Evolutionary conservation across 2,113 vertebrate species (phyloP).

Genomic region (Drymodes brunneopygia): DNA sequence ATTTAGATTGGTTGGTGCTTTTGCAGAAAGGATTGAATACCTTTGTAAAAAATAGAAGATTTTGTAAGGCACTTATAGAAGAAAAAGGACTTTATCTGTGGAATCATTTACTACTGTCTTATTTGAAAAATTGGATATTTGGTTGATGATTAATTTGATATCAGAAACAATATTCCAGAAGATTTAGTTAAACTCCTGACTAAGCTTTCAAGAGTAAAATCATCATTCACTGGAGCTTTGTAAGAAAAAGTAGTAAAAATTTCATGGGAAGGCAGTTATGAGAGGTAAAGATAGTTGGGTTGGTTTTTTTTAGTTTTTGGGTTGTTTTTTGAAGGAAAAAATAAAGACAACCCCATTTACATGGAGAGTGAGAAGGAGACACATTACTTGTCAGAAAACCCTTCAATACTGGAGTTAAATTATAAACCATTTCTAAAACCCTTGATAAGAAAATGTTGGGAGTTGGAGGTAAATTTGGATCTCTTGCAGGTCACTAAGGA

Average conservation of each 20-base stretch:
- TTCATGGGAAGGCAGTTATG: background rate
- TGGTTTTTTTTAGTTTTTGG: background rate
- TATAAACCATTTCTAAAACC: background rate
- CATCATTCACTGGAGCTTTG: background rate
- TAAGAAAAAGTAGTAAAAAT: background rate
- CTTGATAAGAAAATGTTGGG: background rate
- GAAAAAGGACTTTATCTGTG: background rate
- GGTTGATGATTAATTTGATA: background rate
- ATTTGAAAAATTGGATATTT: background rate
- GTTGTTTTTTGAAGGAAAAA: background rate
- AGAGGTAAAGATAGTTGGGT: background rate
- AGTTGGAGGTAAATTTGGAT: background rate
- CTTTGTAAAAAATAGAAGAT: background rate
- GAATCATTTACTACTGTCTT: background rate
- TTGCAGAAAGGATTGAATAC: rapidly evolving
- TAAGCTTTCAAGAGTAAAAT: background rate
- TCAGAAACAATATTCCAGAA: background rate
- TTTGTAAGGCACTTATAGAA: background rate
- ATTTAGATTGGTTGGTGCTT: background rate
- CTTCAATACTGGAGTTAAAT: background rate
- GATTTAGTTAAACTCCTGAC: background rate
- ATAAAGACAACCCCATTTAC: background rate
- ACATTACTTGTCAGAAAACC: background rate
- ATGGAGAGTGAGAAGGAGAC: background rate
- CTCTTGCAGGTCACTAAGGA: background rate